A percentile compares a stretch with the other conserved stretches of the same genome.
These are phyloP conservation scores for Tilapia sparmanii DNA, from an alignment of 2,113 vertebrate genomes.

Conservation along the genomic window DNA sequence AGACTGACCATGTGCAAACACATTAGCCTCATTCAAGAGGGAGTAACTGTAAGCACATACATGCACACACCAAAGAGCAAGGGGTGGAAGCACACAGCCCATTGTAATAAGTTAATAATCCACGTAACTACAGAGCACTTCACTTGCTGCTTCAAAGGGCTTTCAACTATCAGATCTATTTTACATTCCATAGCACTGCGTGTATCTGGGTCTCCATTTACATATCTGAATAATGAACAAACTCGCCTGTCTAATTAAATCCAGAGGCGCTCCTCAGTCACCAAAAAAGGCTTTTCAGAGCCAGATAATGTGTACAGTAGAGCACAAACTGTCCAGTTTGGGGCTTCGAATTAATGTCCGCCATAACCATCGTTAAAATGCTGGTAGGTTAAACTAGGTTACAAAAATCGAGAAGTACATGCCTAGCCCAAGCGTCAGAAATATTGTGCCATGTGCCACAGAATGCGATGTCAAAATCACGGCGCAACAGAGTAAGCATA, in stretches of 20 bases:
- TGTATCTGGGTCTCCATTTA: slow-evolving; percentile 38
- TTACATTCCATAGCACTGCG: slow-evolving; percentile 8
- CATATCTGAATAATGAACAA: slow-evolving; percentile 47
- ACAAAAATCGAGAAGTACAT: neutral
- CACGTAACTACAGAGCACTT: slow-evolving; percentile 9
- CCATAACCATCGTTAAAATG: neutral
- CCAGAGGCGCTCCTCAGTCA: neutral
- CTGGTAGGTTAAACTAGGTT: neutral
- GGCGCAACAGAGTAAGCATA: neutral
- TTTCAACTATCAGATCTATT: slow-evolving; percentile 27
- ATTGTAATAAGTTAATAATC: slow-evolving; percentile 43
- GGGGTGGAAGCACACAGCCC: neutral
- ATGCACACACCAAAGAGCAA: neutral
- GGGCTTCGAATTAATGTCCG: neutral
- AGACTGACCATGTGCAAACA: slow-evolving; percentile 20
- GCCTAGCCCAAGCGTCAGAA: neutral
- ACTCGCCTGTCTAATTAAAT: slow-evolving; percentile 23
- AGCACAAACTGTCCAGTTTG: neutral
- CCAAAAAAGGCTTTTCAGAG: neutral
- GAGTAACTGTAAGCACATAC: neutral
- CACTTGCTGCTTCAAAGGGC: slow-evolving; percentile 24
- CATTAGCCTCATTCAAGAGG: slow-evolving; percentile 20
- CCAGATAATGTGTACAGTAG: neutral
- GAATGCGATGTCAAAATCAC: neutral
- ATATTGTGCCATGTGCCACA: neutral